phyloP scores from a whole-genome alignment of 2,113 vertebrate genomes.

The Rhea pennata region DNA sequence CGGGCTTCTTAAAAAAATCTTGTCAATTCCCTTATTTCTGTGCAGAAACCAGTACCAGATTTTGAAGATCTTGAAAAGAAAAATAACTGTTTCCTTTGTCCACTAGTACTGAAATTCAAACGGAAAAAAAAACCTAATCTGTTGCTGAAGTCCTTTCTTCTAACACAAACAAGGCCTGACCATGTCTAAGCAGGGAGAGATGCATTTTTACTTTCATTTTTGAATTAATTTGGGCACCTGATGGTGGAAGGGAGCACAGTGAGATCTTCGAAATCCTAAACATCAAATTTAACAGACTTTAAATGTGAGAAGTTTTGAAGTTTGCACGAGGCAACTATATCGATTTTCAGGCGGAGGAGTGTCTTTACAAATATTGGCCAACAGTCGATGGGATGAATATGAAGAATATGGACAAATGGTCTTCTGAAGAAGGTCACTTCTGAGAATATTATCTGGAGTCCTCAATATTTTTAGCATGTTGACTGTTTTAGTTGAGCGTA shows the following conservation, averaged over 20 bases:
- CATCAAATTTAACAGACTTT: neutral
- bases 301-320: neutral
- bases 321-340: rapidly evolving
- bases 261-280: neutral
- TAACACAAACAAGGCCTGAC: neutral
- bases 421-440: neutral
- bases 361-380: neutral
- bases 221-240: neutral
- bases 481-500: neutral
- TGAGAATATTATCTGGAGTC: neutral
- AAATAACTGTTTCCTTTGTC: neutral
- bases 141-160: neutral
- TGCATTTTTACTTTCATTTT: neutral
- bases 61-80: neutral
- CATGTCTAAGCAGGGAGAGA: neutral
- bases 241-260: neutral
- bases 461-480: neutral
- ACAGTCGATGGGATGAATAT: neutral
- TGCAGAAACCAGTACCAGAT: neutral
- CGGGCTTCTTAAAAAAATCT: neutral
- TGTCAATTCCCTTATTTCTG: neutral
- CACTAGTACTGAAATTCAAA: neutral
- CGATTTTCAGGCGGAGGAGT: neutral
- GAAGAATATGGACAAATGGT: neutral
- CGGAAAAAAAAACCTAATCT: neutral